These are phyloP conservation scores for Boulengeromyrus knoepffleri DNA, from an alignment of 2,113 vertebrate genomes.

Conservation along the genomic window DNA sequence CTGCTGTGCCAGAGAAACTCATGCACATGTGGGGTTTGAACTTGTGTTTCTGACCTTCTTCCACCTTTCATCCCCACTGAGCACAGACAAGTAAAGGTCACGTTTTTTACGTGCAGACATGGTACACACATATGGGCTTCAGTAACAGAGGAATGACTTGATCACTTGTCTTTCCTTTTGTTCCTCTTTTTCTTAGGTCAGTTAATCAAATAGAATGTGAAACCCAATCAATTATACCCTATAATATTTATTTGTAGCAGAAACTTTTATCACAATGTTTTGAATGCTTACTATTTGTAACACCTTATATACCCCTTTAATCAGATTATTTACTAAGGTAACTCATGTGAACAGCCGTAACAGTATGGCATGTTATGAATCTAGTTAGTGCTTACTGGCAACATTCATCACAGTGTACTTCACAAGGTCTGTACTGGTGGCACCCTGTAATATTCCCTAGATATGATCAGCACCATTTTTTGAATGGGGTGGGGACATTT, in stretches of 20 bases:
- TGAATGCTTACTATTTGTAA: background rate
- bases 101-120: background rate
- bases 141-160: background rate
- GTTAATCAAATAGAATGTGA: background rate
- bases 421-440: background rate
- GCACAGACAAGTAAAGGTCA: background rate
- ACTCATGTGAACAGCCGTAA: background rate
- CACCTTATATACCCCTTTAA: background rate
- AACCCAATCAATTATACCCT: background rate
- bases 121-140: background rate
- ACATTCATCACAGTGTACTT: background rate
- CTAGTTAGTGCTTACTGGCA: background rate
- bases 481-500: background rate
- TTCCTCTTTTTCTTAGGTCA: background rate
- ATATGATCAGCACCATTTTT: background rate
- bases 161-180: background rate
- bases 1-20: background rate
- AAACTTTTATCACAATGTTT: background rate
- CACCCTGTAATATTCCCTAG: background rate
- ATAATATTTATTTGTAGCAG: background rate
- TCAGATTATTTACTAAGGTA: background rate
- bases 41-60: background rate
- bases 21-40: background rate
- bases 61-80: background rate
- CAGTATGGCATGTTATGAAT: background rate